A percentile compares a stretch with the other conserved stretches of the same genome.
These are phyloP conservation scores for Lagopus muta DNA, from an alignment of 2,113 vertebrate species.

Conservation along the genomic window DNA sequence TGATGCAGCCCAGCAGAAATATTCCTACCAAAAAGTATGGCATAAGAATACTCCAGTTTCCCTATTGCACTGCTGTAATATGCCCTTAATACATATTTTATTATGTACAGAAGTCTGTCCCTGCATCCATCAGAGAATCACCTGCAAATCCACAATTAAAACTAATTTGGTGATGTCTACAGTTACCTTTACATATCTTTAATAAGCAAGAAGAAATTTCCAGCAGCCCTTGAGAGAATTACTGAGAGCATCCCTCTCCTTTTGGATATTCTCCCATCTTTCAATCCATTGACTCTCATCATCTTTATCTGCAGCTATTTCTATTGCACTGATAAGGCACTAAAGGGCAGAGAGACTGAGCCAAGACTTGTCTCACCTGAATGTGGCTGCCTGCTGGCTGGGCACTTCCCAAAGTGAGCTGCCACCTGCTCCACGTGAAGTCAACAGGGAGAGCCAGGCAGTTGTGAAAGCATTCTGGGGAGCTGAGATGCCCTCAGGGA, in stretches of 20 bases:
- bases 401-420: background rate
- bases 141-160: background rate
- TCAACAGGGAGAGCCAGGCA: background rate
- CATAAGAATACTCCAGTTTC: slow-evolving; percentile 74
- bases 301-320: slow-evolving; percentile 32
- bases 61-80: slow-evolving; percentile 65
- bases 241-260: background rate
- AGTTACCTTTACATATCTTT: background rate
- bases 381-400: background rate
- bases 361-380: background rate
- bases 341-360: background rate
- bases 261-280: background rate
- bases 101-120: slow-evolving; percentile 61
- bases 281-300: background rate
- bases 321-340: slow-evolving; percentile 28
- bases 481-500: background rate
- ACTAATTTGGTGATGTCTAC: background rate
- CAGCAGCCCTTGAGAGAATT: background rate
- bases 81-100: slow-evolving; percentile 86
- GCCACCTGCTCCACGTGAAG: background rate
- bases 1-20: slow-evolving; percentile 78
- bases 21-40: slow-evolving; percentile 74
- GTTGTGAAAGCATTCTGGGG: background rate
- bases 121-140: slow-evolving; percentile 43
- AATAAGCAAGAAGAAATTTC: background rate